phyloP scores from a whole-genome alignment of 2,888 invertebrate species.

The Ptychoptera albimana region DNA sequence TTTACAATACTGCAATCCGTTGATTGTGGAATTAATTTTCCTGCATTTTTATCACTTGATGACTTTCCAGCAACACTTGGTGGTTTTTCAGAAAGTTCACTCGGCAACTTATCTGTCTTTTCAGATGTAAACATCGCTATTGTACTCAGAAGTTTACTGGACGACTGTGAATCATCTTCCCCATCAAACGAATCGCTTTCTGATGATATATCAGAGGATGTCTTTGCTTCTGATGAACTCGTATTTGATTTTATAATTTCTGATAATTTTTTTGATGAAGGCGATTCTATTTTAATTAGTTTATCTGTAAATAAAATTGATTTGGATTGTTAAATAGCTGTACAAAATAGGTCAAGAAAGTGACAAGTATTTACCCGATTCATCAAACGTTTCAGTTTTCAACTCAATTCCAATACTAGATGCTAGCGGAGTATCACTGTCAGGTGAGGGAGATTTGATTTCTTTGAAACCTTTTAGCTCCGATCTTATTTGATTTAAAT shows the following conservation, averaged over 20 bases:
- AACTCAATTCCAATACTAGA: background rate
- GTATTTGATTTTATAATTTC: background rate
- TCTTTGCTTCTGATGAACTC: background rate
- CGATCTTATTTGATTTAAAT: slow-evolving; percentile 69
- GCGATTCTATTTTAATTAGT: background rate
- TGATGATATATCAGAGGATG: slow-evolving; percentile 23
- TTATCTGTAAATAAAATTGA: no score
- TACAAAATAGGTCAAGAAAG: no score
- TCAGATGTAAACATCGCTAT: no score
- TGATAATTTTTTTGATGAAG: slow-evolving; percentile 1
- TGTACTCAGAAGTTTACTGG: slow-evolving; percentile 17
- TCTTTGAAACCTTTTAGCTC: slow-evolving; percentile 67
- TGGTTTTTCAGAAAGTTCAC: no score
- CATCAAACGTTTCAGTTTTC: background rate
- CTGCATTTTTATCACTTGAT: no score
- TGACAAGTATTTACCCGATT: no score
- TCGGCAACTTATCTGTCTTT: no score
- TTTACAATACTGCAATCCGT: no score
- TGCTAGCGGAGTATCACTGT: slow-evolving; percentile 22
- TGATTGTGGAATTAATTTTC: no score
- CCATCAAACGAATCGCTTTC: slow-evolving; percentile 25
- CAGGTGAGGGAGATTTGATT: slow-evolving; percentile 34
- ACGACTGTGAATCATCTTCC: slow-evolving; percentile 30
- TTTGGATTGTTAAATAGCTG: no score
- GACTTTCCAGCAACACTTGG: no score